A percentile compares a stretch with the other conserved stretches of the same genome.
Evolutionary conservation across 2,113 vertebrate genomes (phyloP).

Genomic region (Lycocorax pyrrhopterus): DNA sequence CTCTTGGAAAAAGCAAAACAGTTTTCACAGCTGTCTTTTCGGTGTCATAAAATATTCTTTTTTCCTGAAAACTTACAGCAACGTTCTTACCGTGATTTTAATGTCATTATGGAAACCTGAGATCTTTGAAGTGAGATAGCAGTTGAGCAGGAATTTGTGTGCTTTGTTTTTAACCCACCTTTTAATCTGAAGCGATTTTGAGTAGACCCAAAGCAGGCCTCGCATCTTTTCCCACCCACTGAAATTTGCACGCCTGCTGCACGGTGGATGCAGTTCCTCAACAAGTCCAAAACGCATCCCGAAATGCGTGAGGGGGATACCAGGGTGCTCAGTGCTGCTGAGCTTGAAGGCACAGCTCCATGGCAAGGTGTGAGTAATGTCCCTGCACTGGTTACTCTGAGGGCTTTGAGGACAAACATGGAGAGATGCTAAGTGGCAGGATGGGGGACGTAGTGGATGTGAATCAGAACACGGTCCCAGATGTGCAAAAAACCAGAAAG

Average conservation of each 20-base stretch:
- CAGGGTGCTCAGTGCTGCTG: background rate
- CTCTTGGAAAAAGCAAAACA: background rate
- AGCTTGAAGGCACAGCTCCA: slow-evolving; percentile 4
- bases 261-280: slow-evolving; percentile 22
- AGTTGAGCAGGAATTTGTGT: slow-evolving; percentile 1
- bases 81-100: slow-evolving; percentile 41
- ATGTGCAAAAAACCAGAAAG: background rate
- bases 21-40: slow-evolving; percentile 48
- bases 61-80: slow-evolving; percentile 17
- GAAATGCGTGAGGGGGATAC: background rate
- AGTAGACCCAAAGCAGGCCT: slow-evolving; percentile 1
- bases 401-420: background rate
- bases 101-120: slow-evolving; percentile 71
- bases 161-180: slow-evolving; percentile 21
- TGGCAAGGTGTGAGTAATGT: background rate
- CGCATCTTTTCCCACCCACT: background rate
- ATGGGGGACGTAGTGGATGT: background rate
- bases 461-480: background rate
- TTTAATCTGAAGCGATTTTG: slow-evolving; percentile 44
- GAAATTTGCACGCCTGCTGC: slow-evolving; percentile 12
- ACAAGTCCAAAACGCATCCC: background rate
- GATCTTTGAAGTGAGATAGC: slow-evolving; percentile 44
- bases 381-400: background rate
- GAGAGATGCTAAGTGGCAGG: background rate
- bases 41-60: slow-evolving; percentile 22